These are phyloP conservation scores for Odontamblyopus lacepedii DNA, from an alignment of 2,797 vertebrate genomes.

Conservation along the genomic window DNA sequence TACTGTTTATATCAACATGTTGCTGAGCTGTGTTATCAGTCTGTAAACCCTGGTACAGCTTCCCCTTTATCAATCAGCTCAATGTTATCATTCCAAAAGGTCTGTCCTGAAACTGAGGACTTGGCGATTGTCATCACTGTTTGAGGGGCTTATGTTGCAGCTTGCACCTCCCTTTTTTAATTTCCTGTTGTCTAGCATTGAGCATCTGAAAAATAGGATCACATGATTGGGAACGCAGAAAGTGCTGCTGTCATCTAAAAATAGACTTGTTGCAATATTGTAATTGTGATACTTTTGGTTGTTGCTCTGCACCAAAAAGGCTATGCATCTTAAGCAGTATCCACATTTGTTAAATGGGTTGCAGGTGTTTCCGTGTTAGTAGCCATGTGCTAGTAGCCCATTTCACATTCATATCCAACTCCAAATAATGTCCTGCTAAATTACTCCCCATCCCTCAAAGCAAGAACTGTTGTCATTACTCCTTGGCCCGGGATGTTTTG, in stretches of 20 bases:
- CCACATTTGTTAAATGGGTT: neutral
- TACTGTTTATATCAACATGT: constrained; percentile 8
- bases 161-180: constrained; percentile 61
- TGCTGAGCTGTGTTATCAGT: constrained; percentile 26
- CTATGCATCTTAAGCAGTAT: neutral
- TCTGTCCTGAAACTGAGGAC: constrained; percentile 36
- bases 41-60: constrained; percentile 19
- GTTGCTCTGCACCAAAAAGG: neutral
- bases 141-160: constrained; percentile 35
- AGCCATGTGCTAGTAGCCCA: neutral
- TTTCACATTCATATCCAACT: neutral
- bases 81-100: constrained; percentile 44
- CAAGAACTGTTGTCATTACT: too few species aligned
- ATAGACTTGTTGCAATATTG: constrained; percentile 19
- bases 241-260: constrained; percentile 11
- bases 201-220: constrained; percentile 41
- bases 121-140: constrained; percentile 58
- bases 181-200: constrained; percentile 71
- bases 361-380: neutral
- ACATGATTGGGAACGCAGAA: constrained; percentile 24
- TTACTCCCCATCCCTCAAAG: too few species aligned
- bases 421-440: too few species aligned
- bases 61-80: constrained; percentile 49
- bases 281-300: constrained; percentile 1
- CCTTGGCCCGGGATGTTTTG: too few species aligned